Percentiles rank a stretch among this genome's conserved stretches.
Conservation (phyloP, 2,113 vertebrate species). For the Anhinga anhinga region DNA sequence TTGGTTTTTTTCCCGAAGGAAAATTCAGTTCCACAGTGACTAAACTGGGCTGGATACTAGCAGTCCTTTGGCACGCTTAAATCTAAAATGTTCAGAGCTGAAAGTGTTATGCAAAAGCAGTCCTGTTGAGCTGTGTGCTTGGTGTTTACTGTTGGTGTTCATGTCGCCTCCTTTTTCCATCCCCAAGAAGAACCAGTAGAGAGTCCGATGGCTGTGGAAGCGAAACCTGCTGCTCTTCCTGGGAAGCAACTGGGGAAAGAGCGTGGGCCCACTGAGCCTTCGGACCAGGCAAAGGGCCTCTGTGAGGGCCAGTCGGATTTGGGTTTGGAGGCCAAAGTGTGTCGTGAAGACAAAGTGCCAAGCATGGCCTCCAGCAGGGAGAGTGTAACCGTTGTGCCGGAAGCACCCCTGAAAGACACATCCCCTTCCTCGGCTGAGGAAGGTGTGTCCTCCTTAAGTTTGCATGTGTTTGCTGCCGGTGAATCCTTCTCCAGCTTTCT, state of each 20-base stretch:
- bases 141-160: conserved; percentile 88
- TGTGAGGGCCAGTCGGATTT: conserved; percentile 75
- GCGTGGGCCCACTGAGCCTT: conserved; percentile 77
- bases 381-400: conserved; percentile 75
- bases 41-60: neutral
- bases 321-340: conserved; percentile 73
- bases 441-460: conserved; percentile 86
- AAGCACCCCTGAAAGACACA: conserved; percentile 68
- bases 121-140: conserved; percentile 34
- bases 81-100: conserved; percentile 48
- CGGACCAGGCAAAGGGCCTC: conserved; percentile 77
- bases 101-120: conserved; percentile 60
- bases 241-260: conserved; percentile 82
- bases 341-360: conserved; percentile 74
- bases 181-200: conserved; percentile 79
- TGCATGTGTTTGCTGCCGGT: conserved; percentile 82
- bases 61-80: neutral
- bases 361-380: conserved; percentile 77
- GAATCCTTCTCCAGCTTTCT: conserved; percentile 55
- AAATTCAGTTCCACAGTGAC: neutral
- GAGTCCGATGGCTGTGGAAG: conserved; percentile 82
- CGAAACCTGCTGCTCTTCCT: conserved; percentile 83
- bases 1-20: neutral
- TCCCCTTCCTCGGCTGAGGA: conserved; percentile 77
- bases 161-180: conserved; percentile 88